Evolutionary conservation across 2,888 invertebrate species (phyloP), one percentile per base, ranked within the genome.

Genomic region (Epinotia brunnichana): DNA sequence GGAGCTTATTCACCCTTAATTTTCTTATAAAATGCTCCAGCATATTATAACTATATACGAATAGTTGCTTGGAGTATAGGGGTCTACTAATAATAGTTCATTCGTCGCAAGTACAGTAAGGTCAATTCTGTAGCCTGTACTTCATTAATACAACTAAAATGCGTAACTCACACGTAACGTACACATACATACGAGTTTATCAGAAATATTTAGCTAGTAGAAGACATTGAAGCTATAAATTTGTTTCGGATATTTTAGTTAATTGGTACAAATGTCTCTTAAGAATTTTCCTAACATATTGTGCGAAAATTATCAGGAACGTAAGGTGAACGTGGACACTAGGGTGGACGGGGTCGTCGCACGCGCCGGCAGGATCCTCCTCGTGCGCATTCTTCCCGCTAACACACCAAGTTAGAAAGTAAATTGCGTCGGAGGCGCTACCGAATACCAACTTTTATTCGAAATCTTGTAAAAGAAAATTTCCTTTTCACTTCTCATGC

Each of bases 351-450:
- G 82, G 89, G 89, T 88, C 87, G 87, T 85, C 86, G 88, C 81
- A 84, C 89, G 80, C 82, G 81, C 79, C 75, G 80, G 78, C 84
- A 85, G 83, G 87, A 88, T 87, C 87, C 86, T 83, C 84, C 85
- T 85, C 81, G 85, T 86, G 86, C 86, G 84, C 89, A 89, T 90
- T 90, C 87, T 84, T 85, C 80, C 82, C 79, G 80, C 80, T 81
- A 78, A 82, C 81, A 72, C 74, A 61, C 69, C 72, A 71, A 74
- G 73, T 66, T 72, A 73, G 41, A 73, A 74, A 70, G 35, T 10
- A 13, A 70, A 69, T 66, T 57, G 21, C 48, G 63, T 66, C 74
- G 76, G 74, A 77, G 70, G 79, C 73, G 79, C 77, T 80, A 82
- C 79, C 81, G 83, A 76, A 73, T 72, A 74, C 75, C 54, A 69